A percentile compares a stretch with the other conserved stretches of the same genome.
These are phyloP conservation scores for Orchesella cincta DNA, from an alignment of 1,140 invertebrate genomes.

Conservation along the genomic window DNA sequence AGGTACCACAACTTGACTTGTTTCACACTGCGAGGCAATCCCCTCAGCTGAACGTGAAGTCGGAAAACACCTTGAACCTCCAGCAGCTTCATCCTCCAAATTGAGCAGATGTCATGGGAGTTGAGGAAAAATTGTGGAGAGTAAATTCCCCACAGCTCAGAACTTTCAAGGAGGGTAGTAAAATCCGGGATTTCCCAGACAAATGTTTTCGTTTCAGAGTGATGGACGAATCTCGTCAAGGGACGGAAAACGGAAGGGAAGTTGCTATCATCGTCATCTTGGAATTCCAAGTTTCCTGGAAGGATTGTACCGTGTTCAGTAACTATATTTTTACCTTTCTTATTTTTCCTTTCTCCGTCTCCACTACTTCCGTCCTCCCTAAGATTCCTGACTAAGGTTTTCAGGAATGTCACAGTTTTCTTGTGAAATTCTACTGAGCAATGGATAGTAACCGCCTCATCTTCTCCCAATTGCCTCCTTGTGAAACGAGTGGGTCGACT, in stretches of 20 bases:
- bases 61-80: slow-evolving; percentile 39
- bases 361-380: background rate
- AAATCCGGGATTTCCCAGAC: slow-evolving; percentile 41
- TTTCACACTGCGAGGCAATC: slow-evolving; percentile 21
- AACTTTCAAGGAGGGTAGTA: slow-evolving; percentile 23
- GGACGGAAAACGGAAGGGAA: background rate
- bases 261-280: background rate
- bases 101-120: slow-evolving; percentile 34
- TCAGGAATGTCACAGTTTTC: background rate
- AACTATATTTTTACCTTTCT: background rate
- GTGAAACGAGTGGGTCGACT: background rate
- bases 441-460: slow-evolving; percentile 5
- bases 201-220: slow-evolving; percentile 37
- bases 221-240: slow-evolving; percentile 5
- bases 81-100: slow-evolving; percentile 41
- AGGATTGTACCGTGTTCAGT: background rate
- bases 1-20: slow-evolving; percentile 39
- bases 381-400: background rate
- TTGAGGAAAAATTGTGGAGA: slow-evolving; percentile 42
- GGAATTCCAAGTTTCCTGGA: background rate
- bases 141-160: slow-evolving; percentile 33
- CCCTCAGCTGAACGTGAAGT: slow-evolving; percentile 38
- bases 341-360: background rate
- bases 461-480: background rate
- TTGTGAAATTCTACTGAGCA: slow-evolving; percentile 30